Base-by-base conservation (phyloP, 2,113 vertebrate species). In the Brachypodius melanocephalos region DNA sequence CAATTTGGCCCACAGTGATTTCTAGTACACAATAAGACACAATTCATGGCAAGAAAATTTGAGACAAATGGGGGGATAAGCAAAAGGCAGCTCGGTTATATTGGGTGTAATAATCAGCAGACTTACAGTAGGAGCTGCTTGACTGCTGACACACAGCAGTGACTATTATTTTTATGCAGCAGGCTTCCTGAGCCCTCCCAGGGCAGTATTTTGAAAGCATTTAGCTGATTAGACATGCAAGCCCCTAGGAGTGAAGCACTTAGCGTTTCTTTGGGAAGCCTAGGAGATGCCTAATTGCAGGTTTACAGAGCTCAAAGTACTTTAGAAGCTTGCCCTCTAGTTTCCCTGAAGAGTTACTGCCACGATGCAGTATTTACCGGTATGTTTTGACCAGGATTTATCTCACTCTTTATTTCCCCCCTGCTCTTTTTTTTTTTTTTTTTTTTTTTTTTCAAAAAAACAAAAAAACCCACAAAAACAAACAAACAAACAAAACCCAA, bases 301-400 rank as follows among this genome's bases (percentile, higher is more conserved):
- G 46, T 80, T 77, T 62, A 32, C 28, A 52, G 81, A 66, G 85
- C 67, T 20, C 42, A 1, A 91, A 97, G 55, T 77, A 73, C 59
- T 90, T 97, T 96, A 94, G 82, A 91, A 96, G 93, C 20, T 89
- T 96, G 94, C 91, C 94, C 91, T 94, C 95, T 96, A 93, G 91
- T 85, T 89, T 91, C 59, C 42, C 19, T 36, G n/a, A 73, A 40
- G 67, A 61, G 92, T 84, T 90, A 96, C 76, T 89, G 83, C 75
- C 88, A 81, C 8, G 1, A 31, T 21, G 46, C 32, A 42, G 28
- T 19, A 51, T n/a, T 62, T 52, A 55, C 12, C 0, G 1, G 2
- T 2, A 17, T 21, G 12, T 58, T 83, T 58, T 62, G 31, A 29
- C 26, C 28, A 25, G 22, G 42, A 62, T 80, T 65, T 83, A 14